These are phyloP conservation scores for Ectropis grisescens DNA, from an alignment of 1,140 invertebrate species.

Conservation along the genomic window DNA sequence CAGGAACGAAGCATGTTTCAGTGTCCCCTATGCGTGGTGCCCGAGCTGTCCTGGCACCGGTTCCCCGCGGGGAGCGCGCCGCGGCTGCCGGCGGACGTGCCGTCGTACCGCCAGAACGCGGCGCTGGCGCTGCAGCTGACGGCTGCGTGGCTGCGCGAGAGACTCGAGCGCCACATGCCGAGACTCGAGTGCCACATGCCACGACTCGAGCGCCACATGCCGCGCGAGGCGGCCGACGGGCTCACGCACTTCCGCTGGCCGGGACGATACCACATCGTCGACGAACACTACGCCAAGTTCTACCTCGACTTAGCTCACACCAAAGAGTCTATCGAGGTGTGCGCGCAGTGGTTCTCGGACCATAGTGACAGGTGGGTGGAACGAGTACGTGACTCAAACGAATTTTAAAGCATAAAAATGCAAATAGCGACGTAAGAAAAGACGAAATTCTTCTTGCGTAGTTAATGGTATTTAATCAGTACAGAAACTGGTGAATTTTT, in stretches of 20 bases:
- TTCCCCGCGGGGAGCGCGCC: constrained; percentile 47
- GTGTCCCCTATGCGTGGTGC: constrained; percentile 75
- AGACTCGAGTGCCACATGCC: too few species aligned
- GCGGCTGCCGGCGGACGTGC: constrained; percentile 53
- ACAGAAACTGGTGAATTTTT: too few species aligned
- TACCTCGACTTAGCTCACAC: constrained; percentile 98
- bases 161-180: too few species aligned
- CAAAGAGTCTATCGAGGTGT: constrained; percentile 86
- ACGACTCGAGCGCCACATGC: too few species aligned
- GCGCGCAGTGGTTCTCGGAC: constrained; percentile 91
- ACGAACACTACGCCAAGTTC: constrained; percentile 67
- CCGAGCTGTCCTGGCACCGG: constrained; percentile 70
- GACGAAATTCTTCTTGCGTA: too few species aligned
- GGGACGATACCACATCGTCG: constrained; percentile 79
- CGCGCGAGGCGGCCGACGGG: constrained; percentile 57
- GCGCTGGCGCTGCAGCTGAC: constrained; percentile 86
- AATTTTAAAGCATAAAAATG: too few species aligned
- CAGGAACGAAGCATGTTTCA: too few species aligned
- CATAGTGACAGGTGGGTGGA: too few species aligned
- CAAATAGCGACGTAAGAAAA: too few species aligned
- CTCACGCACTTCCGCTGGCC: constrained; percentile 76
- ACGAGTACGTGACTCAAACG: too few species aligned
- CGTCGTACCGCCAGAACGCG: constrained; percentile 81
- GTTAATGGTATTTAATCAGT: too few species aligned
- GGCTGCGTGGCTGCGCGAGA: constrained; percentile 75